Base-by-base conservation (phyloP, 2,888 invertebrate genomes). In the Drosophila gaucha region DNA sequence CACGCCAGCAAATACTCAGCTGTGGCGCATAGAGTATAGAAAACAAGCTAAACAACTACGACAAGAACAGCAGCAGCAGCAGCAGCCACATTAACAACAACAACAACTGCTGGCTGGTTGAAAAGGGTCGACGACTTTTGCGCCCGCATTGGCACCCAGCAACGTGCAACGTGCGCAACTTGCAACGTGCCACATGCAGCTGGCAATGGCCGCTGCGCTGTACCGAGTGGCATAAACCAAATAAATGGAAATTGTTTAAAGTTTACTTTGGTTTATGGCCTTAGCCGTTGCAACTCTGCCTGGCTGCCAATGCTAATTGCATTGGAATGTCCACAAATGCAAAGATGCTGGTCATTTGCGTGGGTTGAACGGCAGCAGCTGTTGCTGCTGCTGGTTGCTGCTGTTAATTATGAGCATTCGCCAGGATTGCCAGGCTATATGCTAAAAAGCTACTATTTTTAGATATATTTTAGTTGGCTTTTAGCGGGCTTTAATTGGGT, bases 171-270 rank as follows among this genome's bases (percentile, higher is more conserved):
- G 56, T n/a, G n/a, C 38, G 36, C 78, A 74, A 43, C 56, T 39
- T 51, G 20, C 63, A 64, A n/a, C 72, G 43, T 59, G 54, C 46
- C 8, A 46, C 55, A 43, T 44, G 24, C 86, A 85, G 86, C 88
- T 87, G 87, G 87, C 88, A 87, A 70, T 85, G 75, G 75, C 74
- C 74, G 55, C 46, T 54, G 49, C 16, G 24, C 49, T 8, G 16
- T 30, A 22, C 16, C 55, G 54, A 52, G 59, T 62, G 79, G 80
- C 86, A 86, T 86, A 88, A 84, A 84, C 74, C 88, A 88, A 84
- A 84, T 86, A 84, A 84, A 84, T 84, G 84, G 78, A 84, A 88
- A 88, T 88, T 88, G 86, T 88, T 84, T 84, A 84, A 88, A 82
- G 83, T 86, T 83, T 68, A 74, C 80, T 84, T 84, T 88, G 80